Percentiles rank a stretch among this genome's conserved stretches.
phyloP scores from a whole-genome alignment of 1,140 invertebrate species.

The Bombus affinis region DNA sequence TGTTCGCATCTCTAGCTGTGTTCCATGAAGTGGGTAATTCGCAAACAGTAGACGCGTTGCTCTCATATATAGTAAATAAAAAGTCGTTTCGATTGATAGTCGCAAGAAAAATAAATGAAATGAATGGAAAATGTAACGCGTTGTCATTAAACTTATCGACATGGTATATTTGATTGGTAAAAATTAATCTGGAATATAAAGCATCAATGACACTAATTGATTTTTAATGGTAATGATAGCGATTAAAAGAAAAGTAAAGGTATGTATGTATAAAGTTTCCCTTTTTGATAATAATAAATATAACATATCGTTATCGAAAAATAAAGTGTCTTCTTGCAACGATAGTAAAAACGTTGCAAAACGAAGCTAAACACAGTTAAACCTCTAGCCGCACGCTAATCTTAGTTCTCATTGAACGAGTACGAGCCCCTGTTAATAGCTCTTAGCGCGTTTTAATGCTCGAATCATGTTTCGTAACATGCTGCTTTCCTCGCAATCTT shows the following conservation, averaged over 20 bases:
- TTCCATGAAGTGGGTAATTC: not conserved
- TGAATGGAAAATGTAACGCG: too few species aligned
- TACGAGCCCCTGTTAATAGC: conserved; percentile 68
- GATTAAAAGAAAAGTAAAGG: not conserved
- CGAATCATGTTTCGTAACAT: conserved; percentile 59
- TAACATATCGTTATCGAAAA: conserved; percentile 59
- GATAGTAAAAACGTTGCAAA: conserved; percentile 58
- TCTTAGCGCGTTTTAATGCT: conserved; percentile 49
- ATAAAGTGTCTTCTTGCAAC: conserved; percentile 53
- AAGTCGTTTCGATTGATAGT: not conserved
- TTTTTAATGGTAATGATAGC: not conserved
- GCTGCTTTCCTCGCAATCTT: conserved; percentile 41
- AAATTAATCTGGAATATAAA: too few species aligned
- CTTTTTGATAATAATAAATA: conserved; percentile 49
- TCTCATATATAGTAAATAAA: not conserved
- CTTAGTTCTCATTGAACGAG: conserved; percentile 69
- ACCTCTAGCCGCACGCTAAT: conserved; percentile 63
- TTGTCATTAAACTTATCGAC: too few species aligned
- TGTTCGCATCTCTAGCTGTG: not conserved
- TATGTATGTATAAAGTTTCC: not conserved
- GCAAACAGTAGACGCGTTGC: not conserved
- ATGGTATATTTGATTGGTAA: too few species aligned
- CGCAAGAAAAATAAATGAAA: not conserved
- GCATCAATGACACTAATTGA: not conserved
- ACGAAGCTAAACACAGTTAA: conserved; percentile 58